phyloP scores from a whole-genome alignment of 2,113 vertebrate species.

The Crotophaga sulcirostris region DNA sequence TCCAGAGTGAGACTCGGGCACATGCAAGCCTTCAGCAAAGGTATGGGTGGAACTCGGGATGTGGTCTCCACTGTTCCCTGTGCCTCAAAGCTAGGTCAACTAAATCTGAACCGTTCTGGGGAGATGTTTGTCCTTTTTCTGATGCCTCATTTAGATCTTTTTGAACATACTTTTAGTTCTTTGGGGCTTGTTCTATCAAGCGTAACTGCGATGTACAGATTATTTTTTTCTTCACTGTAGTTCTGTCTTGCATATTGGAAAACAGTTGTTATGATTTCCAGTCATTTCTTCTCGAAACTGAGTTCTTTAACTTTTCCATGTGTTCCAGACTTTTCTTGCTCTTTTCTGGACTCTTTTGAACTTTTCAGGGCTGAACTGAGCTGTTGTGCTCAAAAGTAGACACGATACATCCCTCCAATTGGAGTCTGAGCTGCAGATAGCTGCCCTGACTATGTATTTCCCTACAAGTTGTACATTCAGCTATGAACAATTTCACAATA shows the following conservation, averaged over 20 bases:
- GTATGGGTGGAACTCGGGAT: background rate
- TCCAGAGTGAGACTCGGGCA: background rate
- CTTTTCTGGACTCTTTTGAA: background rate
- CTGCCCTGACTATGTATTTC: background rate
- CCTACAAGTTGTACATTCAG: background rate
- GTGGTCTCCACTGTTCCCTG: background rate
- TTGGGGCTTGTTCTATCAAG: background rate
- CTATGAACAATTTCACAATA: background rate
- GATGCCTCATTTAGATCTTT: background rate
- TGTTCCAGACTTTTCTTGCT: background rate
- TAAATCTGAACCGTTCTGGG: rapidly evolving
- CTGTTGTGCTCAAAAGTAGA: background rate
- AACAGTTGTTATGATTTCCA: background rate
- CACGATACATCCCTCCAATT: background rate
- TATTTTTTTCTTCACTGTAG: background rate
- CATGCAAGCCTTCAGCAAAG: background rate
- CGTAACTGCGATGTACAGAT: background rate
- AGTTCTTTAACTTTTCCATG: background rate
- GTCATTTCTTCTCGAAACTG: background rate
- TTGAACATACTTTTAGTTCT: background rate
- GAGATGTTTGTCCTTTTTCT: background rate
- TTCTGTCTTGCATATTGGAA: background rate
- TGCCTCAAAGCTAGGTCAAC: background rate
- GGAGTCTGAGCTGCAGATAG: background rate
- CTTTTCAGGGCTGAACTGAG: background rate